Conservation (phyloP, 92 coral and sea anemone genomes). For the Umimayanthus chanpuru region DNA sequence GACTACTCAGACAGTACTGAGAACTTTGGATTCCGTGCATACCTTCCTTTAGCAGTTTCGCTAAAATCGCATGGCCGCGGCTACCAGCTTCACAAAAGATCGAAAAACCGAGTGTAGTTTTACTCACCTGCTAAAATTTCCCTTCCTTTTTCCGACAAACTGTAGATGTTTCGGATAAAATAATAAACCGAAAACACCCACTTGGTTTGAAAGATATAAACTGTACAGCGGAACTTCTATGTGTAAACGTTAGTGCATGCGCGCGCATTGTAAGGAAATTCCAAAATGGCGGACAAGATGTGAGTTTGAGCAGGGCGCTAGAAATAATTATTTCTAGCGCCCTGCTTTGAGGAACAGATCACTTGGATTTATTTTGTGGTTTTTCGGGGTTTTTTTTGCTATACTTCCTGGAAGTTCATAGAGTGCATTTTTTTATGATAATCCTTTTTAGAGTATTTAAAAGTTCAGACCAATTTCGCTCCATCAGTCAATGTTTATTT, state of each 20-base stretch:
- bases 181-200: too few relatives aligned
- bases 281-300: constrained; percentile 50
- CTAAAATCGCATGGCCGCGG: too few relatives aligned
- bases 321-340: too few relatives aligned
- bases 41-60: too few relatives aligned
- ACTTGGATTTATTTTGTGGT: constrained; percentile 28
- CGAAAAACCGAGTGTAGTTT: too few relatives aligned
- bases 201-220: background rate
- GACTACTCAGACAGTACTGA: too few relatives aligned
- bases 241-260: constrained; percentile 7
- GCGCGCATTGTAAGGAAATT: constrained; percentile 36
- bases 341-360: background rate
- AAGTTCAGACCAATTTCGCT: background rate
- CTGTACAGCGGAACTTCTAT: constrained; percentile 31
- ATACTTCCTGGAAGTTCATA: background rate
- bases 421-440: background rate
- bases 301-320: too few relatives aligned
- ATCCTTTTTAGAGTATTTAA: background rate
- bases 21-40: too few relatives aligned
- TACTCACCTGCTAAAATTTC: too few relatives aligned
- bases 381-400: constrained; percentile 27
- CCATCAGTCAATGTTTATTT: background rate
- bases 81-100: too few relatives aligned
- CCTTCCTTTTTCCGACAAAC: too few relatives aligned
- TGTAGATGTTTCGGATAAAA: too few relatives aligned